Evolutionary conservation across 2,797 vertebrate genomes (phyloP).

Genomic region (Dermochelys coriacea): DNA sequence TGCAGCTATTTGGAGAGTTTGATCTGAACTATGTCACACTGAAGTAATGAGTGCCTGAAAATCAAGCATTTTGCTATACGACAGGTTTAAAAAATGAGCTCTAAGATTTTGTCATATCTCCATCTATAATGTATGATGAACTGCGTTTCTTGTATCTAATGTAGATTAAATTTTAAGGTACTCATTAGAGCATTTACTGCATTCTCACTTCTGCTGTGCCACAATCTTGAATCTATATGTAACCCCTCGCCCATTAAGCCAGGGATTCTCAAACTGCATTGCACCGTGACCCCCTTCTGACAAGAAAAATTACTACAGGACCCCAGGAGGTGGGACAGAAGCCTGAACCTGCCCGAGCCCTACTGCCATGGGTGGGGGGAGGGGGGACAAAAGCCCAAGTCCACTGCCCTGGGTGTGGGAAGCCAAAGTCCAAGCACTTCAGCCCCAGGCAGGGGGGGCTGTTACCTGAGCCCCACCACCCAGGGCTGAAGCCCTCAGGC

Average conservation of each 20-base stretch:
- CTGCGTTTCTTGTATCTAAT: neutral
- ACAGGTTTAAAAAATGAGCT: neutral
- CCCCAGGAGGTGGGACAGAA: too few relatives aligned
- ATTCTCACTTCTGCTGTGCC: neutral
- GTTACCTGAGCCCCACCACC: too few relatives aligned
- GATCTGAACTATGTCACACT: slow-evolving; percentile 8
- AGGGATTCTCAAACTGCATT: too few relatives aligned
- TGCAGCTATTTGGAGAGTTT: neutral
- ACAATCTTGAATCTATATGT: neutral
- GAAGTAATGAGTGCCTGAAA: slow-evolving; percentile 21
- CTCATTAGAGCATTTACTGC: neutral
- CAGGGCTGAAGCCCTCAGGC: too few relatives aligned
- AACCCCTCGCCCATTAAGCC: neutral
- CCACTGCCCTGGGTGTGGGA: too few relatives aligned
- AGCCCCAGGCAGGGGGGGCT: too few relatives aligned
- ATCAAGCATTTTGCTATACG: slow-evolving; percentile 26
- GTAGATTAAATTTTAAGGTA: neutral
- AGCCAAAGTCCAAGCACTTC: too few relatives aligned
- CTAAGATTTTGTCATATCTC: slow-evolving; percentile 14
- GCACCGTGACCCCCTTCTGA: too few relatives aligned
- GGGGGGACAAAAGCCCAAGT: too few relatives aligned
- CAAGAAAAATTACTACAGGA: too few relatives aligned
- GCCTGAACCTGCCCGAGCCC: too few relatives aligned
- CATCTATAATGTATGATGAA: neutral
- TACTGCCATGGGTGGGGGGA: too few relatives aligned